Base-by-base conservation (phyloP, 2,797 vertebrate genomes). In the Anas bahamensis region DNA sequence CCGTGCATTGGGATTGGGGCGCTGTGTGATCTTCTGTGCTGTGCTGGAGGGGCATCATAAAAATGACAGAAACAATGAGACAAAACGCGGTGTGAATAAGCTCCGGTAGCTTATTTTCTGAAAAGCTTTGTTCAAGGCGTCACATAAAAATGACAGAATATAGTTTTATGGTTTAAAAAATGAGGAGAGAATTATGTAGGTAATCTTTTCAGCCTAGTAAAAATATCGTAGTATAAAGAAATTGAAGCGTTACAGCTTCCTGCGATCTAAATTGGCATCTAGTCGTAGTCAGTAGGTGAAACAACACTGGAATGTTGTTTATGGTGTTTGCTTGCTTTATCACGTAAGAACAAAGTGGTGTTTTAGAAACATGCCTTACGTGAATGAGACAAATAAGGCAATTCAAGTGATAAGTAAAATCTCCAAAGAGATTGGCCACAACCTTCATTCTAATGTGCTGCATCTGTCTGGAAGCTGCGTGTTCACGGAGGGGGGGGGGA, bases 211-310 rank as follows among this genome's bases (percentile, higher is more conserved):
- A 95, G 92, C 80, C 68, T 60, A 82, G 83, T 90, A 86, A 91
- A 96, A 96, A 84, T 85, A 95, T 82, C 73, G 19, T 6, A 55
- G 39, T 39, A 57, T 56, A 68, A 23, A 91, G 91, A 95, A 96
- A 95, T 89, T 56, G 92, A 90, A 91, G 81, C 91, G 85, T 87
- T 91, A 70, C 73, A 86, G 88, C 83, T 90, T 87, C 64, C 84
- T 73, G 23, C 76, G 90, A 94, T 97, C 95, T 93, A 92, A 97
- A 96, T 93, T 96, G 93, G 65, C 73, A 93, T 96, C 92, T 94
- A 83, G 95, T 94, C 91, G 93, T 96, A 90, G 48, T 13, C 48
- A 48, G 79, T 37, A 81, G 89, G 85, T 95, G 78, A 96, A 94
- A 71, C 41, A 87, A 63, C 53, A 53, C 66, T 91, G 76, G 60